Evolutionary conservation across 2,888 invertebrate genomes (phyloP).

Genomic region (Eueremaeus valkanovi): DNA sequence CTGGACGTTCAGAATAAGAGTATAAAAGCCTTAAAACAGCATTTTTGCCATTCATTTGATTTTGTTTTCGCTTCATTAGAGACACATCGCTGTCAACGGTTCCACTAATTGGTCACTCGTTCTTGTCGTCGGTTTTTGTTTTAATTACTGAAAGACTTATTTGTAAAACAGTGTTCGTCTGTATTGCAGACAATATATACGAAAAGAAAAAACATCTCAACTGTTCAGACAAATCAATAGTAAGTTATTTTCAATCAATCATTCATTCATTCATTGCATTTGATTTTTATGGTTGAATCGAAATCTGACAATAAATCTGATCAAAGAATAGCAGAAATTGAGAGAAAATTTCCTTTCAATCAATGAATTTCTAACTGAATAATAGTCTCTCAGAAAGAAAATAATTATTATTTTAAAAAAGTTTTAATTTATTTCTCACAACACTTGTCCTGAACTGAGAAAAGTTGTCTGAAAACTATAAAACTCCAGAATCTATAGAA

Average conservation of each 20-base stretch:
- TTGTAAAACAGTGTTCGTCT: too few relatives aligned
- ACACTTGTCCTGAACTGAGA: not conserved
- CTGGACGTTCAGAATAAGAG: not conserved
- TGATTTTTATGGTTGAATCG: too few relatives aligned
- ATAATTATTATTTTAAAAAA: too few relatives aligned
- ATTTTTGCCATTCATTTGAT: conserved; percentile 1
- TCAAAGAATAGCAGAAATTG: not conserved
- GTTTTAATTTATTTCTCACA: not conserved
- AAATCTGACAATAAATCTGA: not conserved
- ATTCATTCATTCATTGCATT: not conserved
- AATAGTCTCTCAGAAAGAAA: too few relatives aligned
- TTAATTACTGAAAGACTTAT: too few relatives aligned
- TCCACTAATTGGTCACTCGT: too few relatives aligned
- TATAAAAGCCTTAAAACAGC: conserved; percentile 7
- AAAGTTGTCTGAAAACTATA: too few relatives aligned
- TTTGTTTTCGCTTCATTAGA: not conserved
- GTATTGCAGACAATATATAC: too few relatives aligned
- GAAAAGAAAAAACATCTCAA: too few relatives aligned
- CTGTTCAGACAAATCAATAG: not conserved
- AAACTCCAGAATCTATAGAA: not conserved
- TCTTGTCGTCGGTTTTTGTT: too few relatives aligned
- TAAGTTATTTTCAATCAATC: not conserved
- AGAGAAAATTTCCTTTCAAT: not conserved
- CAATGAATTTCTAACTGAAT: too few relatives aligned
- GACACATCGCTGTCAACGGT: too few relatives aligned